Evolutionary conservation across 2,797 vertebrate species (phyloP), one percentile per base, ranked within the genome.

Genomic region (Hoplostethus atlanticus): DNA sequence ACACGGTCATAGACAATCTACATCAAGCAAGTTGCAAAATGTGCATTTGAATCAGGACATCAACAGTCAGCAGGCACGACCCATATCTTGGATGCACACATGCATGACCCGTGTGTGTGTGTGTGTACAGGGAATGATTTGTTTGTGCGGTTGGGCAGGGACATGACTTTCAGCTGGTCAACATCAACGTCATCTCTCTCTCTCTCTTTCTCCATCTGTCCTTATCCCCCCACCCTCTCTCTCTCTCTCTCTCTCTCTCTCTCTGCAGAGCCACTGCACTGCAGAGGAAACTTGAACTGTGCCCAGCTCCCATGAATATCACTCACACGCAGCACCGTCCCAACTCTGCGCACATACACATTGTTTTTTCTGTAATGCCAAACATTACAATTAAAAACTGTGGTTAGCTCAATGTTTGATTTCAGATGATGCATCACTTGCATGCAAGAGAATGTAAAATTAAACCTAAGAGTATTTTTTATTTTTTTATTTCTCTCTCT

Each of bases 241-340:
- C 64, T 40, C 38, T 51, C 50, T 54, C 48, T 30, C 31, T 30
- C 61, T 16, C 52, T 13, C 46, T 2, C 15, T 54, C 57, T 59
- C 78, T 55, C 58, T 17, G 25, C 78, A 54, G 80, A 85, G 79
- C 73, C 86, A 76, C 91, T 74, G 88, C 90, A 91, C 84, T 91
- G 88, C 89, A 71, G 91, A 86, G 73, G 81, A 91, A 90, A 89
- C 80, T 81, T 86, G 85, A 91, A 88, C 87, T 82, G 79, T 87
- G 80, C 76, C 83, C 74, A 80, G 81, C 68, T 76, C 46, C 61
- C 16, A 15, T 80, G 60, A 73, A 70, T 84, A 83, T 72, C 75
- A 30, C 54, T 76, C 73, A 69, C 67, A 73, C 47, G 52, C 67
- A 58, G 17, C 58, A 59, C 51, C 44, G 17, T 68, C 25, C 36